Conservation (phyloP, 2,888 invertebrate genomes). For the Parnassius mnemosyne region DNA sequence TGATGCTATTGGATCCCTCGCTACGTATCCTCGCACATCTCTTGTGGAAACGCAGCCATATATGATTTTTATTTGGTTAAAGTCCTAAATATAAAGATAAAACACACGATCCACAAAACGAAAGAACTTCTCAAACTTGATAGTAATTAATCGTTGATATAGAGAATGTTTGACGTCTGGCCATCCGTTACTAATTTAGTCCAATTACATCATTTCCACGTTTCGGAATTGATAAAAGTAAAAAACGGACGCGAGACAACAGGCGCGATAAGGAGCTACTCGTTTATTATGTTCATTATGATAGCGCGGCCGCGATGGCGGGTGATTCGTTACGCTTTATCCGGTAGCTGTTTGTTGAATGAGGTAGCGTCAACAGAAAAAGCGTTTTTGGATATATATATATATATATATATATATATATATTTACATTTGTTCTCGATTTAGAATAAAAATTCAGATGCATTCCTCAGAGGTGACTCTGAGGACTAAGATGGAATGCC, state of each 20-base stretch:
- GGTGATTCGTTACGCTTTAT: slow-evolving; percentile 46
- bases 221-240: slow-evolving; percentile 37
- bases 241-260: slow-evolving; percentile 31
- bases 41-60: no score
- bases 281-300: slow-evolving; percentile 48
- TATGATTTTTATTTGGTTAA: no score
- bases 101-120: no score
- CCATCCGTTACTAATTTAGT: slow-evolving; percentile 12
- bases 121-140: no score
- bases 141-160: slow-evolving; percentile 7
- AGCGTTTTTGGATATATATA: not conserved
- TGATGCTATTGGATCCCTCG: no score
- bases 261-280: slow-evolving; percentile 38
- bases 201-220: slow-evolving; percentile 27
- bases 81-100: no score
- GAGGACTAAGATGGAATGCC: no score
- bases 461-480: no score
- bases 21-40: no score
- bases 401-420: no score
- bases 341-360: slow-evolving; percentile 41
- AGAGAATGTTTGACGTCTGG: not conserved
- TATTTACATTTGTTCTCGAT: no score
- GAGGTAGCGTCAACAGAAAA: slow-evolving; percentile 31
- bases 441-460: no score
- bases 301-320: slow-evolving; percentile 35